Percentiles rank a stretch among this genome's conserved stretches.
Conservation (phyloP, 2,888 invertebrate species). For the Stenolophus ochropezus region DNA sequence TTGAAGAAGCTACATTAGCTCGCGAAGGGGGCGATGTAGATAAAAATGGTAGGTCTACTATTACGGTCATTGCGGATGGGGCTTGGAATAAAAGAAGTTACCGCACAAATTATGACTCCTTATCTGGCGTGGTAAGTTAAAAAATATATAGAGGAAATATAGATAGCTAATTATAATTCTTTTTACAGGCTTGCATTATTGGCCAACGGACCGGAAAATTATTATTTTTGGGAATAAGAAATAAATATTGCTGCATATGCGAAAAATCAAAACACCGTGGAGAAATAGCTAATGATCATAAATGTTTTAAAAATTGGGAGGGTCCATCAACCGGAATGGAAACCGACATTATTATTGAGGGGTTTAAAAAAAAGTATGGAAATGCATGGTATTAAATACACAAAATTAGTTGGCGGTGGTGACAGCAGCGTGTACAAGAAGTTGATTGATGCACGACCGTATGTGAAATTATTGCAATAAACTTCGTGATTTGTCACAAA, state of each 20-base stretch:
- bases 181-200: constrained; percentile 54
- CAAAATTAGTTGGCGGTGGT: background rate
- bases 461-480: background rate
- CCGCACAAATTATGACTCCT: background rate
- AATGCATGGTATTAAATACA: background rate
- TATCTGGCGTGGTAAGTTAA: background rate
- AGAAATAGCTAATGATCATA: background rate
- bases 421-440: background rate
- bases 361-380: background rate
- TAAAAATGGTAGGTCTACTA: too few species aligned
- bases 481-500: background rate
- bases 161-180: background rate
- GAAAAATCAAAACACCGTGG: background rate
- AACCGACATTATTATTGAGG: background rate
- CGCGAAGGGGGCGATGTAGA: background rate
- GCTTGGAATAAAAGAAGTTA: too few species aligned
- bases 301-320: background rate
- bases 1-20: constrained; percentile 50
- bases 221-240: constrained; percentile 59
- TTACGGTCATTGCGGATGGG: too few species aligned
- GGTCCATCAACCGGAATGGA: background rate
- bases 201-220: constrained; percentile 60
- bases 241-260: constrained; percentile 61
- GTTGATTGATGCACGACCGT: background rate
- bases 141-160: background rate